Evolutionary conservation across 2,888 invertebrate genomes (phyloP).

Genomic region (Tethea ocularis): DNA sequence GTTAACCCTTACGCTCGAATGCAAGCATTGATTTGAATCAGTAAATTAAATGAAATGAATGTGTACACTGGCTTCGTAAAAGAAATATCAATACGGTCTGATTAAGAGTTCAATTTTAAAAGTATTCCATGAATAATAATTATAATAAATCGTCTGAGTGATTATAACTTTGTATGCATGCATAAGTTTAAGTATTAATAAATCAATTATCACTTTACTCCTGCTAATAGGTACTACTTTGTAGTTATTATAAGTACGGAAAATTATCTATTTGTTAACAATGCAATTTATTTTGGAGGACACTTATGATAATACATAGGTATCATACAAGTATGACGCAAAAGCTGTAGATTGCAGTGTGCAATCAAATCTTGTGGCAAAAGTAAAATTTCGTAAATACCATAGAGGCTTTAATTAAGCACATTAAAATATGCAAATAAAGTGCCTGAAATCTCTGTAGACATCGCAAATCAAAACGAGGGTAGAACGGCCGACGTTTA

Average conservation of each 20-base stretch:
- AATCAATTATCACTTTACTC: too few species aligned
- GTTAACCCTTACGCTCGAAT: slow-evolving; percentile 70
- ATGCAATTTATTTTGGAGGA: too few species aligned
- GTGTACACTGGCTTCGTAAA: slow-evolving; percentile 11
- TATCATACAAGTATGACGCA: neutral
- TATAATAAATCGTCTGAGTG: too few species aligned
- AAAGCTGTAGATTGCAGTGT: neutral
- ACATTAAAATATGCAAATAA: slow-evolving; percentile 71
- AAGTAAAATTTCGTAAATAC: slow-evolving; percentile 6
- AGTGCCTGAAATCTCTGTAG: slow-evolving; percentile 66
- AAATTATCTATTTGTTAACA: too few species aligned
- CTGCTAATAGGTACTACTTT: too few species aligned
- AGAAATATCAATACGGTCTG: slow-evolving; percentile 13
- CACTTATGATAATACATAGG: neutral
- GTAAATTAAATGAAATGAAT: slow-evolving; percentile 60
- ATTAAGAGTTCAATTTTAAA: neutral
- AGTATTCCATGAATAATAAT: neutral
- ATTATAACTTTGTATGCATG: too few species aligned
- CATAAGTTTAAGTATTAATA: too few species aligned
- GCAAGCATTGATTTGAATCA: slow-evolving; percentile 73
- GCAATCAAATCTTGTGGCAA: neutral
- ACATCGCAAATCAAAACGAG: slow-evolving; percentile 76
- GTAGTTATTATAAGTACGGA: too few species aligned
- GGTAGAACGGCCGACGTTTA: slow-evolving; percentile 68
- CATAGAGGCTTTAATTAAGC: slow-evolving; percentile 54